Base-by-base conservation (phyloP, 2,797 vertebrate species). In the Rhabdophis nuchalis region DNA sequence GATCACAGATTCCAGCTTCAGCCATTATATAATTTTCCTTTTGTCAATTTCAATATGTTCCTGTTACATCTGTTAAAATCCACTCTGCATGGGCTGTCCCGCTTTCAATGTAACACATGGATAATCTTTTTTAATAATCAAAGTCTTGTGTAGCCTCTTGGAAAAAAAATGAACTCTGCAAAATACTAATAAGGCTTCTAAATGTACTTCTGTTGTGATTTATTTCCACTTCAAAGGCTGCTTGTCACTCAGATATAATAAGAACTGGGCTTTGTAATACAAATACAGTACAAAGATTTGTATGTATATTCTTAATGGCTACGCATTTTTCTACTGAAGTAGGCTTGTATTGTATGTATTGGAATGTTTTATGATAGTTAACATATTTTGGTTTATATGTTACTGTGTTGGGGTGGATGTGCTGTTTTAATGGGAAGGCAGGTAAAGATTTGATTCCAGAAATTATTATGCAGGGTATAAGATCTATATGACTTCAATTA, bases 1-100 rank as follows among this genome's bases (percentile, higher is more conserved):
- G 68, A 95, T 90, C 92, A 94, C 87, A 95, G 41, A 4, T 94
- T 95, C 95, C 91, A 91, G 93, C 57, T 50, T 41, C 92, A 91
- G 89, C 90, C 68, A 91, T 95, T 94, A 53, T 13, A 8, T 94
- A 92, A 92, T 93, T 96, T 94, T 61, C 8, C 94, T 95, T 95
- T 95, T 95, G 90, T 94, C 93, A 94, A 92, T 92, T 91, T 93
- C 60, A 94, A 16, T 93, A 87, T 91, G 46, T 88, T 95, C 93
- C 86, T 60, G 89, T 94, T 95, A 88, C 85, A 93, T 95, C 94
- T 94, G 93, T 53, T n/a, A 94, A 94, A 94, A 20, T 3, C 2
- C 93, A 92, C 93, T 92, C 25, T 2, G 2, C 93, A 93, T 32
- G 86, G 46, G 36, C 46, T 95, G 91, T 36, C 86, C 92, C 20